phyloP scores from a whole-genome alignment of 2,797 vertebrate species.

The Antennarius maculatus region DNA sequence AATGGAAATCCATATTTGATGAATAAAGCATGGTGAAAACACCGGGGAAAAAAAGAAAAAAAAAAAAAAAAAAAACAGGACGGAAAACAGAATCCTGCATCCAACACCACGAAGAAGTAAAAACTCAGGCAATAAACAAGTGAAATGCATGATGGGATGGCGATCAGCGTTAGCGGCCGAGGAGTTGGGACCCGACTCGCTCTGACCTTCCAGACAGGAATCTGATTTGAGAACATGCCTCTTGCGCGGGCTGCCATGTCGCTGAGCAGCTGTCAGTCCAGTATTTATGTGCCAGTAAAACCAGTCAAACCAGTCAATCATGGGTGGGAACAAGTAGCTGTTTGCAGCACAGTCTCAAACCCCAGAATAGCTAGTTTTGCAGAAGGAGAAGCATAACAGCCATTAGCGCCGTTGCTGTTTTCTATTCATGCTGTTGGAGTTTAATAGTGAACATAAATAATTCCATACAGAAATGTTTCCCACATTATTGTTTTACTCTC shows the following conservation, averaged over 20 bases:
- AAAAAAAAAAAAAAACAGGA: constrained; percentile 11
- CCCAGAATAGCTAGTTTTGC: not conserved
- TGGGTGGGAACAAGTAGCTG: constrained; percentile 6
- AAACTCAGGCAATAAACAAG: constrained; percentile 13
- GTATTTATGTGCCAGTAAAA: constrained; percentile 34
- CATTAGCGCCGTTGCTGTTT: too few species aligned
- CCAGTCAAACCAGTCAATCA: constrained; percentile 41
- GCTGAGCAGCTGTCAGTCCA: constrained; percentile 24
- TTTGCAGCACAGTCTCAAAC: not conserved
- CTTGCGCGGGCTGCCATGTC: constrained; percentile 42
- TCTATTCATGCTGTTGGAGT: too few species aligned
- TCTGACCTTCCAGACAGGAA: constrained; percentile 59
- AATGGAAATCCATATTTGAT: constrained; percentile 62
- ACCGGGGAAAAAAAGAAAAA: too few species aligned
- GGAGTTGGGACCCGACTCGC: constrained; percentile 29
- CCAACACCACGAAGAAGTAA: constrained; percentile 6
- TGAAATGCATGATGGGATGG: constrained; percentile 37
- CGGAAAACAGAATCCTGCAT: constrained; percentile 16
- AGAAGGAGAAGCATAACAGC: not conserved
- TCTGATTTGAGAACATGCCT: constrained; percentile 45
- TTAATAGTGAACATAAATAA: too few species aligned
- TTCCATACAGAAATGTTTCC: constrained; percentile 3
- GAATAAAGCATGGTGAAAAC: constrained; percentile 12
- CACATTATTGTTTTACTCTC: not conserved
- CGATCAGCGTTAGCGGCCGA: constrained; percentile 48